Conservation (phyloP, 2,888 invertebrate species). For the Sinodicranocentrus sp. region DNA sequence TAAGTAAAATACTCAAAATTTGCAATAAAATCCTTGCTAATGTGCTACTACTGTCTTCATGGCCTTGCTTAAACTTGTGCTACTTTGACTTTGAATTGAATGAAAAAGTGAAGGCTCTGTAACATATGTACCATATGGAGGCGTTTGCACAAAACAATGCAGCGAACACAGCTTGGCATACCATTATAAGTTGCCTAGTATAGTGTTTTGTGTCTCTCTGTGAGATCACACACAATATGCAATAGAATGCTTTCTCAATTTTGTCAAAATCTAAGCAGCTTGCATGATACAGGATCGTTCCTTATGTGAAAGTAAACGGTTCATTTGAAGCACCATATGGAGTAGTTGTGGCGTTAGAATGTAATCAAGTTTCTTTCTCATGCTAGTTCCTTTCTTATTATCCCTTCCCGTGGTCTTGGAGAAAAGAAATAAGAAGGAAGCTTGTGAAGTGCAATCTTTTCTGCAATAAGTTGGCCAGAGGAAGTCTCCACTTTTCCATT, state of each 20-base stretch:
- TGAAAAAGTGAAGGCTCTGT: constrained; percentile 68
- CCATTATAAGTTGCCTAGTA: no score
- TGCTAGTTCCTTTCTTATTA: no score
- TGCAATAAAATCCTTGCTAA: neutral
- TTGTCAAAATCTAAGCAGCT: constrained; percentile 4
- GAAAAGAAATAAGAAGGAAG: constrained; percentile 7
- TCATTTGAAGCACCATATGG: constrained; percentile 18
- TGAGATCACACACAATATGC: constrained; percentile 1
- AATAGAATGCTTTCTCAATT: neutral
- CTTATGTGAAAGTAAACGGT: constrained; percentile 4
- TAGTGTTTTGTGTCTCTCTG: neutral
- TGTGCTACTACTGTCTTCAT: constrained; percentile 12
- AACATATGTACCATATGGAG: constrained; percentile 57
- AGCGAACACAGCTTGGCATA: neutral
- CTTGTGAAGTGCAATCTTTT: constrained; percentile 38
- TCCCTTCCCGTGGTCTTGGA: neutral
- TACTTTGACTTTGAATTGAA: constrained; percentile 40
- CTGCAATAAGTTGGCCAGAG: constrained; percentile 35
- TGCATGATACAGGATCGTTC: neutral
- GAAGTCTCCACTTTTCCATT: no score
- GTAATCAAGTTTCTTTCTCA: neutral
- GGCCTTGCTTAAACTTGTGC: constrained; percentile 57
- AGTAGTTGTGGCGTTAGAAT: neutral
- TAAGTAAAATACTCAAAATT: neutral
- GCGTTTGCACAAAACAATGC: neutral